These are phyloP conservation scores for Melanotaenia boesemani DNA, from an alignment of 2,797 vertebrate genomes.

Conservation along the genomic window DNA sequence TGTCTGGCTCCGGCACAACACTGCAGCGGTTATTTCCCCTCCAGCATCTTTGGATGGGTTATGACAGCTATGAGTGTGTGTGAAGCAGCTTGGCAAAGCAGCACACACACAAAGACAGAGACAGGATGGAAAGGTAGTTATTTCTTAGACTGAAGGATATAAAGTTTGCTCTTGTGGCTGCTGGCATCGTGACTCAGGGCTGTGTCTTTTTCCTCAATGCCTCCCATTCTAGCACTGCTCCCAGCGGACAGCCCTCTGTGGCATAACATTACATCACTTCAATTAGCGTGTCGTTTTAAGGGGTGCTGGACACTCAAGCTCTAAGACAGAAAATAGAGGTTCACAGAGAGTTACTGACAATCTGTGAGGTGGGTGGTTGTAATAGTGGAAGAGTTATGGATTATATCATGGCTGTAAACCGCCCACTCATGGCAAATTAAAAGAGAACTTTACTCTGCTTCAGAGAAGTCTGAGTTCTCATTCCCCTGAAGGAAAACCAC, in stretches of 20 bases:
- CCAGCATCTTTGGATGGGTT: constrained; percentile 65
- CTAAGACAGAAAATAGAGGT: constrained; percentile 49
- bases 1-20: constrained; percentile 70
- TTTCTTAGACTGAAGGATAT: constrained; percentile 68
- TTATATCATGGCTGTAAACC: constrained; percentile 76
- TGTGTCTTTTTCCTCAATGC: constrained; percentile 72
- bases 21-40: constrained; percentile 66
- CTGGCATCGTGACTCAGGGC: constrained; percentile 71
- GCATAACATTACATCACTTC: constrained; percentile 79
- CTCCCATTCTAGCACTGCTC: constrained; percentile 68
- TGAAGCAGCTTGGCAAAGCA: constrained; percentile 10
- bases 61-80: constrained; percentile 66
- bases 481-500: constrained; percentile 70
- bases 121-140: constrained; percentile 68
- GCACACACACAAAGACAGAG: constrained; percentile 18
- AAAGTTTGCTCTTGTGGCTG: constrained; percentile 73
- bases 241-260: constrained; percentile 62
- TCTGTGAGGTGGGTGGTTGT: constrained; percentile 67
- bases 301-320: constrained; percentile 43
- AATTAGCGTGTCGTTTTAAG: constrained; percentile 66
- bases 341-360: constrained; percentile 53
- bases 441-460: constrained; percentile 68
- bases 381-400: constrained; percentile 70
- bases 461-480: constrained; percentile 68
- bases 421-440: constrained; percentile 76